A percentile compares a stretch with the other conserved stretches of the same genome.
These are phyloP conservation scores for Suillia variegata DNA, from an alignment of 2,888 invertebrate species.

Conservation along the genomic window DNA sequence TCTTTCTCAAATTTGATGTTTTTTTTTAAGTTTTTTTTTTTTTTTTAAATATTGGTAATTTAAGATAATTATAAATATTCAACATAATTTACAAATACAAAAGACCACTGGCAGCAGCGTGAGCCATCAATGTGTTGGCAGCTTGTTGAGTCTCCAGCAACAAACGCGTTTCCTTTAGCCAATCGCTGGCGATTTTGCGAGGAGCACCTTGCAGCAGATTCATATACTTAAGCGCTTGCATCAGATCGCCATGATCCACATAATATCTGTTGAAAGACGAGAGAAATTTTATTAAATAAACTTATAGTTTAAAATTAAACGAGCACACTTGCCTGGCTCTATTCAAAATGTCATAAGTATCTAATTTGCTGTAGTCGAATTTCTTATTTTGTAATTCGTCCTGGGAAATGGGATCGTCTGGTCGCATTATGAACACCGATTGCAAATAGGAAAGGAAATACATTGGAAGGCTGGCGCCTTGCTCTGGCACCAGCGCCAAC, in stretches of 20 bases:
- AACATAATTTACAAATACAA: slow-evolving; percentile 56
- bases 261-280: slow-evolving; percentile 70
- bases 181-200: slow-evolving; percentile 78
- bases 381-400: slow-evolving; percentile 75
- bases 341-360: slow-evolving; percentile 87
- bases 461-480: slow-evolving; percentile 82
- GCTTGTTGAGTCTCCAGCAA: slow-evolving; percentile 90
- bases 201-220: slow-evolving; percentile 89
- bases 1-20: not conserved
- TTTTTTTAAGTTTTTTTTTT: not conserved
- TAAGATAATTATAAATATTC: not conserved
- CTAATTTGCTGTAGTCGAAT: slow-evolving; percentile 74
- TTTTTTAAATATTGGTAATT: not conserved
- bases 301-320: not conserved
- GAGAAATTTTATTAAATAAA: not conserved
- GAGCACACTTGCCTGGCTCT: slow-evolving; percentile 74
- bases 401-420: slow-evolving; percentile 72
- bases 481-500: slow-evolving; percentile 85
- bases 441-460: slow-evolving; percentile 89
- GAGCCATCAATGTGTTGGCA: slow-evolving; percentile 85
- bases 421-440: slow-evolving; percentile 78
- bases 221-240: slow-evolving; percentile 84
- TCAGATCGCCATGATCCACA: slow-evolving; percentile 86
- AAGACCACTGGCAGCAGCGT: slow-evolving; percentile 75
- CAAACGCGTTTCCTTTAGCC: slow-evolving; percentile 83